Percentiles rank a stretch among this genome's conserved stretches.
Evolutionary conservation across 2,797 vertebrate genomes (phyloP).

Genomic region (Ptychobarbus kaznakovi): DNA sequence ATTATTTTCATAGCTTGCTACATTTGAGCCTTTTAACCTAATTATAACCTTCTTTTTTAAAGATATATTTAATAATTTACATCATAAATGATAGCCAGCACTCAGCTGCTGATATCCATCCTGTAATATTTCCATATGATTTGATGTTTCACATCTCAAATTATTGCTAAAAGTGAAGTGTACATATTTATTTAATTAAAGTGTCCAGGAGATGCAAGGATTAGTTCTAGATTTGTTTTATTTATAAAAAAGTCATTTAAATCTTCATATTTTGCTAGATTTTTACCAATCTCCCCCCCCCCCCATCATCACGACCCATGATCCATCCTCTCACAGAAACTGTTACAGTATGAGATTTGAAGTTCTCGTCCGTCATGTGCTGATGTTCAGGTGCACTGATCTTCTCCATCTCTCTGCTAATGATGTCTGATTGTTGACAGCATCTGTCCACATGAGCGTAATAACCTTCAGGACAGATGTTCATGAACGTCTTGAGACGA

Average conservation of each 20-base stretch:
- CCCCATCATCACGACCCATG: not conserved
- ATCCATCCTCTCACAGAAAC: not conserved
- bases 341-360: not conserved
- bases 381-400: conserved; percentile 15
- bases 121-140: too few relatives aligned
- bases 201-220: too few relatives aligned
- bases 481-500: conserved; percentile 13
- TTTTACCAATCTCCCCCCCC: not conserved
- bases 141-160: too few relatives aligned
- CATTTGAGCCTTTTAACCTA: too few relatives aligned
- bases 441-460: conserved; percentile 55
- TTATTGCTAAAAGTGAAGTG: too few relatives aligned
- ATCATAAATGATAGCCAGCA: too few relatives aligned
- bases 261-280: not conserved
- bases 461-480: conserved; percentile 50
- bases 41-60: too few relatives aligned
- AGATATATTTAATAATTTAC: too few relatives aligned
- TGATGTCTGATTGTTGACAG: conserved; percentile 44
- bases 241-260: too few relatives aligned
- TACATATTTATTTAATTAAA: too few relatives aligned
- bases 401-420: conserved; percentile 14
- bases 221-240: not conserved
- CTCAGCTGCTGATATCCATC: too few relatives aligned
- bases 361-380: not conserved
- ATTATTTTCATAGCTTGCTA: too few relatives aligned